Evolutionary conservation across 2,888 invertebrate species (phyloP).

Genomic region (Heliothis peltigera): DNA sequence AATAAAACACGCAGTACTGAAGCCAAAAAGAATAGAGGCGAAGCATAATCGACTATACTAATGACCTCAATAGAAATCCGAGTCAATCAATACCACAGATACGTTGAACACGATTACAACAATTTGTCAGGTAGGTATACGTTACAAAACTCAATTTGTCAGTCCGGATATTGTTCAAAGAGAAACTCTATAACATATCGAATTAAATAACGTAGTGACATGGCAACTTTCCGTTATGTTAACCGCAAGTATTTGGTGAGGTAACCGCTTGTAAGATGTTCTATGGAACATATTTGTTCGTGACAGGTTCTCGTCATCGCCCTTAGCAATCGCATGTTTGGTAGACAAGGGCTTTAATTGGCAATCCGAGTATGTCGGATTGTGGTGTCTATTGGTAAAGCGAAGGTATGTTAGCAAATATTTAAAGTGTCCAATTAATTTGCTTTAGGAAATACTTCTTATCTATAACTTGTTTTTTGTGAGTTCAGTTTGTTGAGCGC

Average conservation of each 20-base stretch:
- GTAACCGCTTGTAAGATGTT: not conserved
- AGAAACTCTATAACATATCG: slow-evolving; percentile 7
- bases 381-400: not conserved
- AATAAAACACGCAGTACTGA: not conserved
- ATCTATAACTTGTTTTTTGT: not conserved
- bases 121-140: not conserved
- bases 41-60: not conserved
- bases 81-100: slow-evolving; percentile 2
- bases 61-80: not conserved
- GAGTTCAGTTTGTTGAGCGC: too few relatives aligned
- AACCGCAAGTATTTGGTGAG: slow-evolving; percentile 5
- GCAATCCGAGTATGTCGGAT: not conserved
- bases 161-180: slow-evolving; percentile 18
- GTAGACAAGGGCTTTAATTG: not conserved
- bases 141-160: slow-evolving; percentile 12
- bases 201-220: slow-evolving; percentile 8
- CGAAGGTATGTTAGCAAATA: not conserved
- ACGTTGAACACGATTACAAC: not conserved
- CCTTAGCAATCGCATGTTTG: slow-evolving; percentile 1
- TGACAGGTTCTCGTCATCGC: slow-evolving; percentile 28
- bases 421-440: not conserved
- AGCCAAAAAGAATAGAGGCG: not conserved
- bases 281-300: slow-evolving; percentile 8
- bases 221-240: slow-evolving; percentile 6
- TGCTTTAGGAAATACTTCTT: not conserved